Percentiles rank a stretch among this genome's conserved stretches.
These are phyloP conservation scores for Rhinichthys osculus DNA, from an alignment of 2,797 vertebrate species.

Conservation along the genomic window DNA sequence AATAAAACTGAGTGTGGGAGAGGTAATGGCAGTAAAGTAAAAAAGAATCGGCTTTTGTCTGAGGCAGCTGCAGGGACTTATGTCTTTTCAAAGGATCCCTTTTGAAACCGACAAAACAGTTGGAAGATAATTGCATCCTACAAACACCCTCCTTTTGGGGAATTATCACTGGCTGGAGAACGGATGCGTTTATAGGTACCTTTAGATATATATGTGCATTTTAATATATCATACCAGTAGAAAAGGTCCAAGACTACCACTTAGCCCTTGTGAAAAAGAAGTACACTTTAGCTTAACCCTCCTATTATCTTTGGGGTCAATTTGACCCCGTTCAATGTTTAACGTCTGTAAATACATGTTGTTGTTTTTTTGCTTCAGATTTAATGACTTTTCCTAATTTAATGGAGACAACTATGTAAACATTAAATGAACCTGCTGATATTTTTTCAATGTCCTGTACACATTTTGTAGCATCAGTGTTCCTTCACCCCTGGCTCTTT, in stretches of 20 bases:
- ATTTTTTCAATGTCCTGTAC: too few relatives aligned
- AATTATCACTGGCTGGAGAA: conserved; percentile 9
- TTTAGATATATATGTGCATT: not conserved
- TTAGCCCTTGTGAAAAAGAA: not conserved
- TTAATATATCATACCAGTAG: not conserved
- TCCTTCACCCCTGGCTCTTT: too few relatives aligned
- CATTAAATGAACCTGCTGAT: too few relatives aligned
- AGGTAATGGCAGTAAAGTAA: conserved; percentile 39
- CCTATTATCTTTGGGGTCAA: too few relatives aligned
- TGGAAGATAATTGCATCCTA: conserved; percentile 23
- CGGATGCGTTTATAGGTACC: not conserved
- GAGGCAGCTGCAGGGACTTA: conserved; percentile 40
- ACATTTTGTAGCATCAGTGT: too few relatives aligned
- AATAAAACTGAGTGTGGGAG: conserved; percentile 49
- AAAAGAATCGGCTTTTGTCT: conserved; percentile 43
- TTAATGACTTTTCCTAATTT: too few relatives aligned
- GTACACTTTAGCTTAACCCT: not conserved
- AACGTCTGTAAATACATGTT: too few relatives aligned
- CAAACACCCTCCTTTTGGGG: not conserved
- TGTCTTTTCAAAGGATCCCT: conserved; percentile 25
- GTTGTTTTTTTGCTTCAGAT: too few relatives aligned
- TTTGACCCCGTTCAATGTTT: too few relatives aligned
- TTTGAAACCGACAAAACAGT: conserved; percentile 32
- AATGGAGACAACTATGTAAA: too few relatives aligned
- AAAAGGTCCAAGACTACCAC: not conserved